Evolutionary conservation across 2,888 invertebrate genomes (phyloP).

Genomic region (Lordiphosa fenestrarum): DNA sequence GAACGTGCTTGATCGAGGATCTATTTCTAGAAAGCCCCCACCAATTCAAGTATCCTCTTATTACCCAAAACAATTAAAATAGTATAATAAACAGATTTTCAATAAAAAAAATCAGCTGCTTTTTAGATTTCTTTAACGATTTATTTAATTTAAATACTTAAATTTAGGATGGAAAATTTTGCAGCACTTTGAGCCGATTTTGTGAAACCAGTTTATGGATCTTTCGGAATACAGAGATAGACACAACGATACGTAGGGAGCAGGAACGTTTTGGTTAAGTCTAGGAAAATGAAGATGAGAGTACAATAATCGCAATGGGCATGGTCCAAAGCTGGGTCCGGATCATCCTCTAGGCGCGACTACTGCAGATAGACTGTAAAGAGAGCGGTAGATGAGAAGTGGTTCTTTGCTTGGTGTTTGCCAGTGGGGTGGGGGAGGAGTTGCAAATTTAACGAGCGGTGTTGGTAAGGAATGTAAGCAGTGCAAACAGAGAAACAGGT

Average conservation of each 20-base stretch:
- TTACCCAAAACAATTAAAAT: no score
- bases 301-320: constrained; percentile 18
- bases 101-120: not conserved
- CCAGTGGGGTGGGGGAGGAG: constrained; percentile 5
- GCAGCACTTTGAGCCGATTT: constrained; percentile 7
- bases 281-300: constrained; percentile 36
- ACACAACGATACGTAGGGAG: constrained; percentile 6
- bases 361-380: constrained; percentile 70
- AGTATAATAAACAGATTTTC: accelerated
- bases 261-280: constrained; percentile 41
- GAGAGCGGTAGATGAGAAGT: constrained; percentile 66
- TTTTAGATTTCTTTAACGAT: constrained; percentile 40
- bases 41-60: no score
- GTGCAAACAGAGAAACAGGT: constrained; percentile 32
- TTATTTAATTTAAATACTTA: constrained; percentile 72
- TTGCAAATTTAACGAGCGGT: not conserved
- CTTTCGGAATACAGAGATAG: not conserved
- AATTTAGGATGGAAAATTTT: constrained; percentile 29
- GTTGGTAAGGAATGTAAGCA: constrained; percentile 31
- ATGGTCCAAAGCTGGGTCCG: constrained; percentile 32
- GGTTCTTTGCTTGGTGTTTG: constrained; percentile 25
- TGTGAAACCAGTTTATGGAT: not conserved
- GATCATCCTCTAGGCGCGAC: constrained; percentile 47
- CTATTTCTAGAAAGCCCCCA: no score
- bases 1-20: no score